A percentile compares a stretch with the other conserved stretches of the same genome.
Evolutionary conservation across 2,797 vertebrate species (phyloP).

Genomic region (Phoeniculus purpureus): DNA sequence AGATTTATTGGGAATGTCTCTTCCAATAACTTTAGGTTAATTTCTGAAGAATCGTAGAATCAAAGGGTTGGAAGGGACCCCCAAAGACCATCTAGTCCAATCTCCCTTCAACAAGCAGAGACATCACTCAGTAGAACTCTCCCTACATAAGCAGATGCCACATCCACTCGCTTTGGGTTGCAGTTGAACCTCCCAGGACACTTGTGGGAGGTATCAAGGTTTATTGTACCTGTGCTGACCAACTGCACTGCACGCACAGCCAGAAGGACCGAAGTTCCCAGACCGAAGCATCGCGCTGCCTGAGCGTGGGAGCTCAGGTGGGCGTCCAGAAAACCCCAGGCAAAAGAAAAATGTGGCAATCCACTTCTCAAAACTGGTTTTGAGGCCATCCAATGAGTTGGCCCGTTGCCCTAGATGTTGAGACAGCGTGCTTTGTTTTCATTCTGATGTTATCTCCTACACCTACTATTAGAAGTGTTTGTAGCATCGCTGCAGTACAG

Average conservation of each 20-base stretch:
- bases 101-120: too few relatives aligned
- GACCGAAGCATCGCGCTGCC: not conserved
- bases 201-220: not conserved
- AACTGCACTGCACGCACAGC: fast-evolving
- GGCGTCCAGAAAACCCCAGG: not conserved
- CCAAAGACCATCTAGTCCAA: too few relatives aligned
- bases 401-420: not conserved
- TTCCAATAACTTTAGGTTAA: not conserved
- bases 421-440: not conserved
- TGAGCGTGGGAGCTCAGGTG: fast-evolving
- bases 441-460: not conserved
- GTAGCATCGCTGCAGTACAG: not conserved
- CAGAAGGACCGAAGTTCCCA: not conserved
- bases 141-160: not conserved
- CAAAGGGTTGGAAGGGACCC: too few relatives aligned
- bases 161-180: not conserved
- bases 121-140: not conserved
- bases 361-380: not conserved
- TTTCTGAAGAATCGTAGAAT: not conserved
- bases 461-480: not conserved
- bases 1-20: not conserved
- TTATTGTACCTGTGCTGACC: not conserved
- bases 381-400: not conserved
- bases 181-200: not conserved
- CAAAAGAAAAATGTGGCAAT: not conserved